Base-by-base conservation (phyloP, 2,113 vertebrate species). In the Indri indri region DNA sequence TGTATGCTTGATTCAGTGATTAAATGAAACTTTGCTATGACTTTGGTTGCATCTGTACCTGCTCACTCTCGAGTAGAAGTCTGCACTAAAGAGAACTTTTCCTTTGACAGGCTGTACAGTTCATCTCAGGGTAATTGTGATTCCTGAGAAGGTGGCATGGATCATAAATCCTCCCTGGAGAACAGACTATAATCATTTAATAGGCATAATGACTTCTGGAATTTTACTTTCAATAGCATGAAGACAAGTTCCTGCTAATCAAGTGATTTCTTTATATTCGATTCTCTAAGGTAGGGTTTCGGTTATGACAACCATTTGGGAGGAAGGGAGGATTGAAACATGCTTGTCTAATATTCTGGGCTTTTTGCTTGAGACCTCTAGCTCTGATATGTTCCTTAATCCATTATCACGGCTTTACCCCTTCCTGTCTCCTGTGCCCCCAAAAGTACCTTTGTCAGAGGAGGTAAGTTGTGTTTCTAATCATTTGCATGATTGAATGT, bases 391-490 rank as follows among this genome's bases (percentile, higher is more conserved):
- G 54, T 32, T 97, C 97, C 91, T 81, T 14, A 11, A 94, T 97
- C 80, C 54, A 42, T 92, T 91, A 94, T 42, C 73, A 93, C 2
- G 6, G 81, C 81, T 97, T 96, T 84, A 63, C 34, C 68, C 63
- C 27, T 89, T 45, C 20, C 52, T 13, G 65, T 50, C 2, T 42
- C 82, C 57, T 11, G 87, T 59, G 77, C 87, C 89, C 81, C 92
- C 54, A 87, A 74, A 92, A 88, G 59, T 74, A 80, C 88, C 86
- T 97, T 74, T 77, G 88, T 94, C 71, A 50, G 68, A 93, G 61
- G 96, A 98, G 98, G 98, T 98, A 98, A 98, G 98, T 86, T 95
- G 6, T 79, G 76, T 90, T 98, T 97, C 59, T 82, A 45, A 54
- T 98, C 93, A 88, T 92, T 95, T 92, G 50, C 93, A 8, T 74